These are phyloP conservation scores for Drosophila mayaguana DNA, from an alignment of 2,888 invertebrate genomes.

Conservation along the genomic window DNA sequence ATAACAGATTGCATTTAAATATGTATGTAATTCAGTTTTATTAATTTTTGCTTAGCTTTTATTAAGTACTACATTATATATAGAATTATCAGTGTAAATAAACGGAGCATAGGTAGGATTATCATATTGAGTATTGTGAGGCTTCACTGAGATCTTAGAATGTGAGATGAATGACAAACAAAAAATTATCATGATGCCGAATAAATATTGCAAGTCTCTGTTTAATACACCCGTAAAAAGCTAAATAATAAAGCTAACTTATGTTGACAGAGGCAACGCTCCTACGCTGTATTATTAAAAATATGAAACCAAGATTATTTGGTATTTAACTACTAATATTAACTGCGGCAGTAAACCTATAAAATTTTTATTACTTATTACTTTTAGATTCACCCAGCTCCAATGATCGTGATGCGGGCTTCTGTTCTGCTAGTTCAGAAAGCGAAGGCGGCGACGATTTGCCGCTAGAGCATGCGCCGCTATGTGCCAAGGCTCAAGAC, in stretches of 20 bases:
- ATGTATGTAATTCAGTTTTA: not conserved
- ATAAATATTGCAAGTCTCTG: not conserved
- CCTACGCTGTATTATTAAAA: not conserved
- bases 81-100: not conserved
- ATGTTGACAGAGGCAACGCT: not conserved
- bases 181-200: not conserved
- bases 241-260: not conserved
- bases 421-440: conserved; percentile 88
- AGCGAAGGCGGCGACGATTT: conserved; percentile 88
- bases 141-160: not conserved
- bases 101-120: not conserved
- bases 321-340: not conserved
- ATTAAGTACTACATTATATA: not conserved
- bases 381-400: conserved; percentile 84
- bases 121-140: not conserved
- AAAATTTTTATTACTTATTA: not conserved
- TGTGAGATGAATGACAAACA: not conserved
- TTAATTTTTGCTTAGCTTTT: not conserved
- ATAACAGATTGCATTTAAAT: conserved; percentile 5
- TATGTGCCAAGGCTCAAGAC: conserved; percentile 85
- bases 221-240: not conserved
- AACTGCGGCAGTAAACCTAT: too few relatives aligned
- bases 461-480: conserved; percentile 84
- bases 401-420: conserved; percentile 88
- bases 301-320: not conserved